Conservation (phyloP, 2,888 invertebrate species). For the Thecophora atra region DNA sequence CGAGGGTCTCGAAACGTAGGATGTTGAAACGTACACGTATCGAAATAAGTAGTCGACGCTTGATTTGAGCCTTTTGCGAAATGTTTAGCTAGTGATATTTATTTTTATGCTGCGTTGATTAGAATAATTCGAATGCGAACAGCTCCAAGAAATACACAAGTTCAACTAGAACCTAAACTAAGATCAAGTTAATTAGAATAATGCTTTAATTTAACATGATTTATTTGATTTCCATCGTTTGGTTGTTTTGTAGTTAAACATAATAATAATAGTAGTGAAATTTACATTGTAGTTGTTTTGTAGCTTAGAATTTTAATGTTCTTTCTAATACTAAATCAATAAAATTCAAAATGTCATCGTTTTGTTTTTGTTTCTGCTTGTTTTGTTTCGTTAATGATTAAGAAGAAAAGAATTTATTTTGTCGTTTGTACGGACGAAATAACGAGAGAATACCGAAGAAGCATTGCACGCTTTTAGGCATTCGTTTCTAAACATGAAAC, state of each 20-base stretch:
- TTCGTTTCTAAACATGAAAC: neutral
- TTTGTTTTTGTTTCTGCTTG: neutral
- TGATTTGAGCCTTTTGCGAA: neutral
- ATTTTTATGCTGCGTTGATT: conserved; percentile 18
- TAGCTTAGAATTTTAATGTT: neutral
- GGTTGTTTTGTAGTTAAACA: neutral
- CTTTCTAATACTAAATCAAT: conserved; percentile 4
- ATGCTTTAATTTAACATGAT: neutral
- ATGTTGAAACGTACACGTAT: too few species aligned
- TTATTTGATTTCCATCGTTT: neutral
- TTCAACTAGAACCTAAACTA: too few species aligned
- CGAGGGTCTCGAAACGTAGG: too few species aligned
- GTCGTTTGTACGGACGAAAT: too few species aligned
- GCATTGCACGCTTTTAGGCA: conserved; percentile 8
- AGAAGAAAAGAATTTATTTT: too few species aligned
- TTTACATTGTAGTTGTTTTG: conserved; percentile 1
- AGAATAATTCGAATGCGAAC: neutral
- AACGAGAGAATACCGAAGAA: too few species aligned
- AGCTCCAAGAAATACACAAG: too few species aligned
- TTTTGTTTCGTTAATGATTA: neutral
- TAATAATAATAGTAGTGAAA: neutral
- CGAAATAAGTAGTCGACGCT: neutral
- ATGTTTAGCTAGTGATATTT: conserved; percentile 20
- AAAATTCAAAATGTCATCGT: neutral
- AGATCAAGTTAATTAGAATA: neutral